These are phyloP conservation scores for Sesia bembeciformis DNA, from an alignment of 2,888 invertebrate genomes.

Conservation along the genomic window DNA sequence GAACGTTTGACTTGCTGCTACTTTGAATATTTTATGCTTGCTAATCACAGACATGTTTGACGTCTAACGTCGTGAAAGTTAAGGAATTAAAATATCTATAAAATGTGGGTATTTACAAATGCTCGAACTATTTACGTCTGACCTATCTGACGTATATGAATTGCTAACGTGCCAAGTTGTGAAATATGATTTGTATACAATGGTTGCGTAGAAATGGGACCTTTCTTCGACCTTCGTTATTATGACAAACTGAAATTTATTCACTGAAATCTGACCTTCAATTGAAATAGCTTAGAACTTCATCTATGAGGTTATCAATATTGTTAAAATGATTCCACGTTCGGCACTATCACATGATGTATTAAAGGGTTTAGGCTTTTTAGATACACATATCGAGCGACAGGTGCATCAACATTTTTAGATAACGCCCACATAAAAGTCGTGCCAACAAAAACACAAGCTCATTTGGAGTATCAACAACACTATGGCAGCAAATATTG, in stretches of 20 bases:
- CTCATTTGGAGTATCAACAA: conserved; percentile 4
- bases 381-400: no score
- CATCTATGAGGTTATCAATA: no score
- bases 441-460: conserved; percentile 1
- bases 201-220: no score
- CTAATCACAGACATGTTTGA: conserved; percentile 21
- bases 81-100: conserved; percentile 22
- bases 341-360: no score
- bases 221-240: no score
- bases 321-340: no score
- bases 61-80: conserved; percentile 16
- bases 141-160: conserved; percentile 18
- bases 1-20: conserved; percentile 13
- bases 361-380: no score
- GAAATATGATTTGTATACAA: conserved; percentile 16
- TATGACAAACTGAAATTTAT: no score
- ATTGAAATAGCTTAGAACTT: no score
- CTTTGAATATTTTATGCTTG: conserved; percentile 21
- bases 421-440: conserved; percentile 6
- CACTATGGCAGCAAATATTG: not conserved
- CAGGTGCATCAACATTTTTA: conserved; percentile 3
- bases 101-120: conserved; percentile 18
- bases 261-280: no score
- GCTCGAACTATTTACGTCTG: conserved; percentile 21
- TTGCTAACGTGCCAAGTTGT: conserved; percentile 22